These are phyloP conservation scores for Paragorgia papillata DNA, from an alignment of 92 coral and sea anemone genomes.

Conservation along the genomic window DNA sequence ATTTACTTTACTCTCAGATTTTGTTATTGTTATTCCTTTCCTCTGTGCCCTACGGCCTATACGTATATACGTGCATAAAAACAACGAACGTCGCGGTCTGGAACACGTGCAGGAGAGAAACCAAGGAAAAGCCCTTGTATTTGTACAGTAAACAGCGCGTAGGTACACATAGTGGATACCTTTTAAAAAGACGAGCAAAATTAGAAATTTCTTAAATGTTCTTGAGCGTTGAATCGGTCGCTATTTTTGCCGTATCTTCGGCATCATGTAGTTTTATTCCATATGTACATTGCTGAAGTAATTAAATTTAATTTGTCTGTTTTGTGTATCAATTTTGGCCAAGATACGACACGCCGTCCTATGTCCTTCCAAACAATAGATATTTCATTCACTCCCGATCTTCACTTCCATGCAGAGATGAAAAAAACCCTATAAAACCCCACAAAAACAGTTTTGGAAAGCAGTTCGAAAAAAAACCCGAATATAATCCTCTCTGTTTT, in stretches of 20 bases:
- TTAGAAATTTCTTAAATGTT: neutral
- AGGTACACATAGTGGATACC: no score
- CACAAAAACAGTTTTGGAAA: no score
- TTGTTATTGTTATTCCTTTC: neutral
- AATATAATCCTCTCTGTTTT: no score
- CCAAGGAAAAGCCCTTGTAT: no score
- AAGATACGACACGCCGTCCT: slow-evolving; percentile 23
- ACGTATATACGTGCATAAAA: slow-evolving; percentile 7
- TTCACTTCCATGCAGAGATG: neutral
- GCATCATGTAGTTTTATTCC: slow-evolving; percentile 2
- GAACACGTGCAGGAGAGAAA: no score
- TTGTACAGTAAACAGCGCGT: no score
- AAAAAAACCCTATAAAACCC: no score
- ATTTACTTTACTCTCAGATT: neutral
- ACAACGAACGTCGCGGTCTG: neutral
- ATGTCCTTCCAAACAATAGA: slow-evolving; percentile 33
- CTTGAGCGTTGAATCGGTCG: neutral
- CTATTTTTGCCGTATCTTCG: neutral
- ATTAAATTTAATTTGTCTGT: slow-evolving; percentile 36
- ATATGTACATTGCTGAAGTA: slow-evolving; percentile 28
- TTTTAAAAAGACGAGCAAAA: no score
- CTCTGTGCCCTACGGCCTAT: neutral
- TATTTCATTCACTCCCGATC: neutral
- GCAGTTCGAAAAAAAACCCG: no score
- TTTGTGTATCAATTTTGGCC: slow-evolving; percentile 35